Percentiles rank a stretch among this genome's conserved stretches.
These are phyloP conservation scores for Neopipo cinnamomea DNA, from an alignment of 2,113 vertebrate genomes.

Conservation along the genomic window DNA sequence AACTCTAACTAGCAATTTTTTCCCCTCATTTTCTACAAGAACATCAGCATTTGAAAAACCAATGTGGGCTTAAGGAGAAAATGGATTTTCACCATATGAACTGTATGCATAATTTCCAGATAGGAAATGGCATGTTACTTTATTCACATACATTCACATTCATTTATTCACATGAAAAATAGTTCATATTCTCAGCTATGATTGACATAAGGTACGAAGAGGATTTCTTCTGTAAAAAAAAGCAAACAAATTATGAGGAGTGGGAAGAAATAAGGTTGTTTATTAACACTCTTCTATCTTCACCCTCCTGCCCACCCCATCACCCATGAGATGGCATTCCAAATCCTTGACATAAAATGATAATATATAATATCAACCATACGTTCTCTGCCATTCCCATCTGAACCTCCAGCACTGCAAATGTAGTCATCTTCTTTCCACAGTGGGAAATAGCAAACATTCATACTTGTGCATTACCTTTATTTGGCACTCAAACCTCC, in stretches of 20 bases:
- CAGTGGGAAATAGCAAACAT: conserved; percentile 44
- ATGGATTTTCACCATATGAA: conserved; percentile 69
- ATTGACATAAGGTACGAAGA: conserved; percentile 68
- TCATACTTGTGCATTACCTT: conserved; percentile 56
- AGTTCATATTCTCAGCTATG: conserved; percentile 66
- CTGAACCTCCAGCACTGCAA: conserved; percentile 58
- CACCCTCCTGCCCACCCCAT: conserved; percentile 60
- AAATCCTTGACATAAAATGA: conserved; percentile 57
- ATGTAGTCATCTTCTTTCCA: conserved; percentile 53
- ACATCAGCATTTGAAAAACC: conserved; percentile 59
- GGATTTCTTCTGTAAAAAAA: conserved; percentile 64
- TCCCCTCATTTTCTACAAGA: not conserved
- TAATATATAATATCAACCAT: conserved; percentile 62
- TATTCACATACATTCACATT: conserved; percentile 70
- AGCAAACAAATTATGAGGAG: conserved; percentile 62
- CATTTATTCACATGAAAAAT: conserved; percentile 69
- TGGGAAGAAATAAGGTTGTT: conserved; percentile 68
- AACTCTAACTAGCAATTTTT: not conserved
- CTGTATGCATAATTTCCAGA: conserved; percentile 68
- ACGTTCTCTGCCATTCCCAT: conserved; percentile 68
- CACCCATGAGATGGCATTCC: conserved; percentile 50
- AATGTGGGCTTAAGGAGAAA: conserved; percentile 54
- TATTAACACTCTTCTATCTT: conserved; percentile 68
- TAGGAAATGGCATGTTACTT: conserved; percentile 70
- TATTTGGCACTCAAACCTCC: conserved; percentile 41